Conservation (phyloP, 2,797 vertebrate species). For the Furcifer pardalis region DNA sequence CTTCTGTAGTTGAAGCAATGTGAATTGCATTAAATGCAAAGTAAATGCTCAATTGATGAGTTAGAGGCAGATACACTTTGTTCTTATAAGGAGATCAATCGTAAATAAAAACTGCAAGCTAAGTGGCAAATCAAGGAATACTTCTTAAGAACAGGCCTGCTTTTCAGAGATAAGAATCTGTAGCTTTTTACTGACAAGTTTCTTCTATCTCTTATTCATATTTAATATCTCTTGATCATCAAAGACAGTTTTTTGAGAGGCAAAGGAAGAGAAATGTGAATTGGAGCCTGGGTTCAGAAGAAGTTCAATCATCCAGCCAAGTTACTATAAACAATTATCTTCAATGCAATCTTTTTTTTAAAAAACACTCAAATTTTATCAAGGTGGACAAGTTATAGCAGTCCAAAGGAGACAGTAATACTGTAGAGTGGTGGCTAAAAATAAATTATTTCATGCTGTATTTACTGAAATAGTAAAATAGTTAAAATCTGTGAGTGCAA, state of each 20-base stretch:
- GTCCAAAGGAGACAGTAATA: neutral
- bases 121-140: constrained; percentile 25
- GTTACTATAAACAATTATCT: neutral
- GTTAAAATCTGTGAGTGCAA: neutral
- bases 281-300: constrained; percentile 2
- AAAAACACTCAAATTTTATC: neutral
- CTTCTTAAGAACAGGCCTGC: constrained; percentile 6
- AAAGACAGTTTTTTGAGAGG: neutral
- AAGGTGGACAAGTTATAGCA: neutral
- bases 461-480: neutral
- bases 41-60: neutral
- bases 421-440: neutral
- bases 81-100: constrained; percentile 11
- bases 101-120: constrained; percentile 17
- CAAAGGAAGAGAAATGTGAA: constrained; percentile 11
- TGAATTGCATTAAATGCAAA: constrained; percentile 4
- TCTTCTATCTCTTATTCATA: constrained; percentile 27
- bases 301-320: constrained; percentile 10
- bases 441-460: neutral
- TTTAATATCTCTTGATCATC: constrained; percentile 19
- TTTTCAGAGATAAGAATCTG: constrained; percentile 5
- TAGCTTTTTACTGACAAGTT: constrained; percentile 26
- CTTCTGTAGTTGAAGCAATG: neutral
- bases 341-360: neutral
- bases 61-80: neutral